These are phyloP conservation scores for Macroglossus sobrinus DNA, from an alignment of 2,113 vertebrate genomes.

Conservation along the genomic window DNA sequence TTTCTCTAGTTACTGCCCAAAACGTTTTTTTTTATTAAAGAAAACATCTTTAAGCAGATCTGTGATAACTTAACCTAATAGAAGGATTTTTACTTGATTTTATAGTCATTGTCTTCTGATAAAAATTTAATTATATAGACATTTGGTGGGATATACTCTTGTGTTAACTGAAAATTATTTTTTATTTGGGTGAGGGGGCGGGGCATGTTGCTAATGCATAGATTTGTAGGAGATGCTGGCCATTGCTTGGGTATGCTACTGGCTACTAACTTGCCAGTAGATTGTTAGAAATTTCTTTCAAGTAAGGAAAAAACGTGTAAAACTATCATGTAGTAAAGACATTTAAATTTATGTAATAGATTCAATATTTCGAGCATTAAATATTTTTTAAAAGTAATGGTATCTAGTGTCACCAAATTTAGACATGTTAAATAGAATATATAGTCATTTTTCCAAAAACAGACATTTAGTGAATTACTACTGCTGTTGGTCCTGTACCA, in stretches of 20 bases:
- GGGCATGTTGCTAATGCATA: not conserved
- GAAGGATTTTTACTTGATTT: conserved; percentile 40
- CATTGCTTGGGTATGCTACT: not conserved
- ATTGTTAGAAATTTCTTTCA: conserved; percentile 31
- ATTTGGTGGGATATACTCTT: conserved; percentile 49
- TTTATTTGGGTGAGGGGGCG: not conserved
- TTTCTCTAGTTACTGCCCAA: conserved; percentile 41
- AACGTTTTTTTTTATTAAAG: conserved; percentile 37
- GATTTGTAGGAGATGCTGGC: not conserved
- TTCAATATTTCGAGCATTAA: conserved; percentile 37
- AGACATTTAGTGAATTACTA: not conserved
- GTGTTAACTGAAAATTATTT: conserved; percentile 2
- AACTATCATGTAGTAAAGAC: not conserved
- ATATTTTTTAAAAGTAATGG: not conserved
- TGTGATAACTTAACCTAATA: not conserved
- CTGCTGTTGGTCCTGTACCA: conserved; percentile 20
- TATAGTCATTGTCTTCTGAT: conserved; percentile 29
- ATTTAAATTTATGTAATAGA: conserved; percentile 6
- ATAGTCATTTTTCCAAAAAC: conserved; percentile 37
- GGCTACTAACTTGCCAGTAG: not conserved
- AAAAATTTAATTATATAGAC: conserved; percentile 46
- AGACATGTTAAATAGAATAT: conserved; percentile 3
- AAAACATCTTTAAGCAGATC: not conserved
- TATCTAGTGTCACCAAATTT: conserved; percentile 52
- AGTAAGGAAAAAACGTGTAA: not conserved